Evolutionary conservation across 2,113 vertebrate genomes (phyloP), one percentile per base, ranked within the genome.

Genomic region (Octodon degus): DNA sequence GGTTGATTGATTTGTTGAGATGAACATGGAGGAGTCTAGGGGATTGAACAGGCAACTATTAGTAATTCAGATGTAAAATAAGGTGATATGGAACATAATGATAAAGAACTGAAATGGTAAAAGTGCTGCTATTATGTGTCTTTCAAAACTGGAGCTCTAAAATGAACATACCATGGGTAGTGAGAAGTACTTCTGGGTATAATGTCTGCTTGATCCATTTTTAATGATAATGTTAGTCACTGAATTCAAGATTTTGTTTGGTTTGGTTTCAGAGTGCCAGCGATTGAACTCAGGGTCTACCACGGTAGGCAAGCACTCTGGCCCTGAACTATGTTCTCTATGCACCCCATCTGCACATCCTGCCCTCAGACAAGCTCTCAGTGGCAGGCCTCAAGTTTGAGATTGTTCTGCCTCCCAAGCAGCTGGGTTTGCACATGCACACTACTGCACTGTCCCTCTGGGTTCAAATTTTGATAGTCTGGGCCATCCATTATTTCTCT

Each of bases 131-230:
- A 60, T 37, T 65, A 47, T 55, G 76, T 86, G 7, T 43, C 72
- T 90, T 95, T 92, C 83, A 82, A 93, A 92, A 88, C 47, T 53
- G 68, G 68, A 93, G 68, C 27, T 80, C 47, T 7, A 74, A 58
- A 37, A 50, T 62, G 67, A 89, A 88, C 17, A 62, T 40, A 60
- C 40, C 53, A 19, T 93, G 47, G 16, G 25, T 68, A 60, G 55
- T 76, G 37, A 62, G 76, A 50, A 90, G 16, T 70, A 82, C 53
- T 96, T 96, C 3, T 70, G 14, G 22, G 40, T 5, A 83, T 60
- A 53, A 34, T 63, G 30, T 47, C 47, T 93, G 11, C 5, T 70
- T 83, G 67, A 80, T 53, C 77, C 30, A n/a, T 93, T 90, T 89
- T 70, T 89, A 63, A 70, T 79, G 68, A 27, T 94, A 88, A 89